These are phyloP conservation scores for Epinephelus fuscoguttatus DNA, from an alignment of 2,113 vertebrate genomes.

Conservation along the genomic window DNA sequence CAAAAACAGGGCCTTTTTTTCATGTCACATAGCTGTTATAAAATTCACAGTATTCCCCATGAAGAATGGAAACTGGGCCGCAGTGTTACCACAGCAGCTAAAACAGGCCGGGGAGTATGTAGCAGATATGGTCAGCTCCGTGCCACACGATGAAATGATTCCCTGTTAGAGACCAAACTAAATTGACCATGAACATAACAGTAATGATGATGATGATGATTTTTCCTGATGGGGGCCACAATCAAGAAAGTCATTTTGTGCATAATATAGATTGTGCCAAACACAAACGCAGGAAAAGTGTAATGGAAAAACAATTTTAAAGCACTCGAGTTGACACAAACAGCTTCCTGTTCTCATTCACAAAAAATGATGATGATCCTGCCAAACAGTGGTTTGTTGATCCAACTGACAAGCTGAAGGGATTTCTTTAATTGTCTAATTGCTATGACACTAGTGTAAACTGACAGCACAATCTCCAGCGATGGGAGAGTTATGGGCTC, in stretches of 20 bases:
- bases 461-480: not conserved
- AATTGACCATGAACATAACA: constrained; percentile 51
- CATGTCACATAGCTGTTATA: constrained; percentile 19
- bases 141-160: constrained; percentile 37
- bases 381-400: constrained; percentile 21
- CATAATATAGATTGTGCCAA: constrained; percentile 15
- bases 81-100: constrained; percentile 15
- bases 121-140: constrained; percentile 27
- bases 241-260: constrained; percentile 51
- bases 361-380: not conserved
- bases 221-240: constrained; percentile 52
- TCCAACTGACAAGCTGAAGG: constrained; percentile 4
- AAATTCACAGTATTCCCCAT: constrained; percentile 37
- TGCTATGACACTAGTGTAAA: constrained; percentile 7
- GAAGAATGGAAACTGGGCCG: constrained; percentile 33
- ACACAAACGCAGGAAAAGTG: not conserved
- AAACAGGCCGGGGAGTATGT: constrained; percentile 27
- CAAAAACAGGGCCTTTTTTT: constrained; percentile 24
- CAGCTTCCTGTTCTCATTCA: not conserved
- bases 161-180: constrained; percentile 24
- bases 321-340: constrained; percentile 13
- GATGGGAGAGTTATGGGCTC: not conserved
- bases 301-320: constrained; percentile 29
- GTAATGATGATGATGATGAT: constrained; percentile 34
- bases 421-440: constrained; percentile 2